Conservation (phyloP, 2,888 invertebrate genomes). For the Nemotelus pantherinus region DNA sequence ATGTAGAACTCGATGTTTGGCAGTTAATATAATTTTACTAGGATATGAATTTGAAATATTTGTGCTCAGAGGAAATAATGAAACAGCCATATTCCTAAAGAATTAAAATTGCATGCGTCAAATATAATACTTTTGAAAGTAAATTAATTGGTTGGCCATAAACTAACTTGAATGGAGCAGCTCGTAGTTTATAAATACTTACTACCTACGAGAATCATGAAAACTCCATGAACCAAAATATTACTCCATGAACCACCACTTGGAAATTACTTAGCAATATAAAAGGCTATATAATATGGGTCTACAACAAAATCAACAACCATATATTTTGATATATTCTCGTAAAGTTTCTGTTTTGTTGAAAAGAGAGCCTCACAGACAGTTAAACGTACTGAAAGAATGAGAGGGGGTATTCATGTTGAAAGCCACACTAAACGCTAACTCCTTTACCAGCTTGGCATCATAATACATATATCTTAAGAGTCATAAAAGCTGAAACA, state of each 20-base stretch:
- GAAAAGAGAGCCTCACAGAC: not conserved
- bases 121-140: too few species aligned
- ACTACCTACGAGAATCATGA: not conserved
- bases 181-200: too few species aligned
- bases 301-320: constrained; percentile 33
- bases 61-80: too few species aligned
- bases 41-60: too few species aligned
- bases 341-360: constrained; percentile 30
- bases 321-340: constrained; percentile 44
- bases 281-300: constrained; percentile 18
- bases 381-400: not conserved
- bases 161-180: too few species aligned
- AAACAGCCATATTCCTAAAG: too few species aligned
- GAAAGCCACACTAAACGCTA: not conserved
- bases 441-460: constrained; percentile 20
- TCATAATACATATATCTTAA: constrained; percentile 31
- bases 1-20: too few species aligned
- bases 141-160: too few species aligned
- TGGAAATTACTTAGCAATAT: not conserved
- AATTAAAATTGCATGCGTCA: too few species aligned
- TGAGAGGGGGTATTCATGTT: too few species aligned
- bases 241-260: not conserved
- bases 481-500: constrained; percentile 43
- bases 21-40: too few species aligned
- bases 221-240: constrained; percentile 32